Percentiles rank a stretch among this genome's conserved stretches.
Conservation (phyloP, 2,888 invertebrate genomes). For the Drepana falcataria region DNA sequence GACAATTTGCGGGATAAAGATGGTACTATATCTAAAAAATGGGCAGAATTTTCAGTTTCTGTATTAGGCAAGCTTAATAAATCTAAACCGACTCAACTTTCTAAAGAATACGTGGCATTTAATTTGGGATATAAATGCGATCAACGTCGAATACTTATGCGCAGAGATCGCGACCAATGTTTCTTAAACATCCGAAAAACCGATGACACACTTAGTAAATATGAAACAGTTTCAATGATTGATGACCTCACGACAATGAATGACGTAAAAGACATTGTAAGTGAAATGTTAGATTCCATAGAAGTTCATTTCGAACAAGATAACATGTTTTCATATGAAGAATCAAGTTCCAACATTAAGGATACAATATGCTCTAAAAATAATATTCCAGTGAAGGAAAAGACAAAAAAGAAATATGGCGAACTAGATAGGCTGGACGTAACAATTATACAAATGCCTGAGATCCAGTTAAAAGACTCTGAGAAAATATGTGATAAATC, state of each 20-base stretch:
- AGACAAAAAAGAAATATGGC: conserved; percentile 48
- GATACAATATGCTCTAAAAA: conserved; percentile 12
- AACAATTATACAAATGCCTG: conserved; percentile 79
- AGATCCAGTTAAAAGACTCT: conserved; percentile 22
- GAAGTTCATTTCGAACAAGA: conserved; percentile 80
- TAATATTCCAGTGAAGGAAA: conserved; percentile 41
- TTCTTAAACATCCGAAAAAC: conserved; percentile 2
- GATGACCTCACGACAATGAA: conserved; percentile 1
- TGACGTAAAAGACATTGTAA: conserved; percentile 62
- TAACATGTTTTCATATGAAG: conserved; percentile 49
- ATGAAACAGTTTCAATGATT: not conserved
- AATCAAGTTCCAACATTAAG: conserved; percentile 38
- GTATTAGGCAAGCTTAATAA: conserved; percentile 53
- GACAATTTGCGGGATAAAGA: conserved; percentile 49
- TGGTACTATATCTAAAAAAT: conserved; percentile 61
- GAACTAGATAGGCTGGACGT: conserved; percentile 82
- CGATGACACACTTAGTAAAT: not conserved
- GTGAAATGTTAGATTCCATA: conserved; percentile 78
- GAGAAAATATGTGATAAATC: conserved; percentile 65
- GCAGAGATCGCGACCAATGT: conserved; percentile 27
- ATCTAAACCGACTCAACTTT: conserved; percentile 28
- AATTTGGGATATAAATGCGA: conserved; percentile 78
- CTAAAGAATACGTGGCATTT: conserved; percentile 64
- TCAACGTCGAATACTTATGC: conserved; percentile 77
- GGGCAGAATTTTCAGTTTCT: conserved; percentile 78